Evolutionary conservation across 2,888 invertebrate genomes (phyloP).

Genomic region (Orthosia cruda): DNA sequence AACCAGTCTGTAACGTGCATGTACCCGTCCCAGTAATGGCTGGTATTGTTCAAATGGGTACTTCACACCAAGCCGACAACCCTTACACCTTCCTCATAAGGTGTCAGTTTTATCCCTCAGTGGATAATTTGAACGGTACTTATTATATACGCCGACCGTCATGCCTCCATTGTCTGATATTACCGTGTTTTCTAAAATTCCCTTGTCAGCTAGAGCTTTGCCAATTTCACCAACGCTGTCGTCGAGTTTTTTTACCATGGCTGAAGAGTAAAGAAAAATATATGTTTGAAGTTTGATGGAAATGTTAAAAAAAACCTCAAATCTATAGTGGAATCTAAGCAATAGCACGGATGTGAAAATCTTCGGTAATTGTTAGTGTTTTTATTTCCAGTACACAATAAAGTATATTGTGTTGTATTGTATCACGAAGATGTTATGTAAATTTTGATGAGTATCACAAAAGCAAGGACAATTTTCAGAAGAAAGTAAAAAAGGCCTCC

Average conservation of each 20-base stretch:
- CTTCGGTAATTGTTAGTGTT: neutral
- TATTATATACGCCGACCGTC: slow-evolving; percentile 93
- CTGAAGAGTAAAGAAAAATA: slow-evolving; percentile 86
- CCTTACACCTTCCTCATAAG: slow-evolving; percentile 97
- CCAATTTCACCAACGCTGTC: slow-evolving; percentile 96
- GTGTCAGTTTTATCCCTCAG: slow-evolving; percentile 94
- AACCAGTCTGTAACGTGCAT: slow-evolving; percentile 96
- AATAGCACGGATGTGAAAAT: slow-evolving; percentile 11
- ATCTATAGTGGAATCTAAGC: neutral
- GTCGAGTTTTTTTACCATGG: slow-evolving; percentile 96
- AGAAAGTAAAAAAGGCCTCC: neutral
- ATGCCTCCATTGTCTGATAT: slow-evolving; percentile 98
- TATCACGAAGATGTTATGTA: neutral
- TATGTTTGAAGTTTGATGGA: neutral
- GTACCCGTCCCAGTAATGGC: slow-evolving; percentile 89
- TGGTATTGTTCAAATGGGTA: slow-evolving; percentile 77
- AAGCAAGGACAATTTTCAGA: neutral
- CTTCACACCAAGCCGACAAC: slow-evolving; percentile 95
- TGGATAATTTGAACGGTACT: slow-evolving; percentile 96
- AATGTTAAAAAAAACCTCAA: neutral
- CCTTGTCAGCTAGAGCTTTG: slow-evolving; percentile 92
- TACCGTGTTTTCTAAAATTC: slow-evolving; percentile 95
- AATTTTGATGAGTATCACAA: neutral
- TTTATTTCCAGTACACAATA: neutral
- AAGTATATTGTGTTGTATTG: neutral